Evolutionary conservation across 2,797 vertebrate species (phyloP), one percentile per base, ranked within the genome.

Genomic region (Catharus ustulatus): DNA sequence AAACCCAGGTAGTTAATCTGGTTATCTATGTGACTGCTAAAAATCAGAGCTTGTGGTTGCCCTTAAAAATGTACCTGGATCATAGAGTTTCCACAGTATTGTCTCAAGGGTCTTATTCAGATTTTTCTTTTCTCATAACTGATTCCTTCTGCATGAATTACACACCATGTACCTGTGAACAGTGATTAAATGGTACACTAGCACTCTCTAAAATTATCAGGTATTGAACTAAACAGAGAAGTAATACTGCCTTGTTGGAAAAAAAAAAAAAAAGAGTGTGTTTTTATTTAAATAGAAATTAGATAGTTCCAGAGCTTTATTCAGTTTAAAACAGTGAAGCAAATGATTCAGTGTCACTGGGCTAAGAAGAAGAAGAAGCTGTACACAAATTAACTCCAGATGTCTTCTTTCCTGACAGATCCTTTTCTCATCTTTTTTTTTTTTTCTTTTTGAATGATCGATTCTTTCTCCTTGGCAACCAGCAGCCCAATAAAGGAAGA

Each of bases 381-480:
- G 42, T 63, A 88, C 29, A 83, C 81, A 93, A 95, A 71, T 87
- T 61, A 88, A 74, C n/a, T 93, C n/a, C 88, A 95, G 95, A 89
- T 94, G 77, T 76, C 91, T 87, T 84, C 80, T 87, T 67, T 90
- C 67, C 63, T 90, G 92, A 90, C 71, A 87, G 34, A 55, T 94
- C 43, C 29, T 87, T 91, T 94, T 78, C 51, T 88, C 57, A 10
- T 90, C 2, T 54, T 34, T 40, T 54, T 40, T 55, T 11, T 38
- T 74, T 55, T 13, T 46, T 27, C 21, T 46, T 42, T 52, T 54
- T 43, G 8, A 95, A 62, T 1, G 9, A 95, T 96, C 61, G 29
- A 92, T 96, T 68, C n/a, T 95, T 95, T 94, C 90, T 94, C 93
- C 94, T 71, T 95, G 86, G 81, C 81, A 96, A 95, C 93, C 64